Percentiles rank a stretch among this genome's conserved stretches.
Conservation (phyloP, 2,113 vertebrate species). For the Rhineura floridana region DNA sequence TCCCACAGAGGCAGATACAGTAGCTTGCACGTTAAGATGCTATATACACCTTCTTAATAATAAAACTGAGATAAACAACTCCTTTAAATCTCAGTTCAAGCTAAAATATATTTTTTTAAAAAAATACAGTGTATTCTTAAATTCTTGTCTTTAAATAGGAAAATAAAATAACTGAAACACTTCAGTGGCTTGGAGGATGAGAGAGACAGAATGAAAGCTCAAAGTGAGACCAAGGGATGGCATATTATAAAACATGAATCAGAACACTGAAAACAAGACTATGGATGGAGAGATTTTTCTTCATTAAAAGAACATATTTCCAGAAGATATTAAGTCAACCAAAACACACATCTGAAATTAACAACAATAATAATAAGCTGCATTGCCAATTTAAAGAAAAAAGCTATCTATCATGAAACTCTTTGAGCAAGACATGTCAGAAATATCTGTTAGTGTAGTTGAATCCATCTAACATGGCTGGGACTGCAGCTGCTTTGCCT, state of each 20-base stretch:
- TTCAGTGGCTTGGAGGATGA: not conserved
- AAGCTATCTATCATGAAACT: not conserved
- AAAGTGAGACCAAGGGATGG: no score
- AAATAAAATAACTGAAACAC: not conserved
- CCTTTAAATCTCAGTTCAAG: not conserved
- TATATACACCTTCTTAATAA: not conserved
- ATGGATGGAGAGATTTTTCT: not conserved
- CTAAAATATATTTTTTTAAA: not conserved
- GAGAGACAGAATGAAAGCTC: not conserved
- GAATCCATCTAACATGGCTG: not conserved
- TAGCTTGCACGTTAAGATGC: not conserved
- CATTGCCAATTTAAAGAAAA: slow-evolving; percentile 9
- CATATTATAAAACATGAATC: not conserved
- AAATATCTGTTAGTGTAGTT: not conserved
- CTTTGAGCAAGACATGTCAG: not conserved
- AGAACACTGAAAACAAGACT: not conserved
- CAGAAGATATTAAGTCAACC: not conserved
- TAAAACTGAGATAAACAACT: not conserved
- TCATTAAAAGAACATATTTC: not conserved
- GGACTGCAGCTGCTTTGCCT: not conserved
- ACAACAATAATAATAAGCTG: not conserved
- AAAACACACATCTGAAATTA: not conserved
- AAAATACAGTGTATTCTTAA: not conserved
- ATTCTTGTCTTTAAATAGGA: not conserved
- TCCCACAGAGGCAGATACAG: not conserved